Percentiles rank a stretch among this genome's conserved stretches.
Evolutionary conservation across 2,888 invertebrate genomes (phyloP).

Genomic region (Folsomia candida): DNA sequence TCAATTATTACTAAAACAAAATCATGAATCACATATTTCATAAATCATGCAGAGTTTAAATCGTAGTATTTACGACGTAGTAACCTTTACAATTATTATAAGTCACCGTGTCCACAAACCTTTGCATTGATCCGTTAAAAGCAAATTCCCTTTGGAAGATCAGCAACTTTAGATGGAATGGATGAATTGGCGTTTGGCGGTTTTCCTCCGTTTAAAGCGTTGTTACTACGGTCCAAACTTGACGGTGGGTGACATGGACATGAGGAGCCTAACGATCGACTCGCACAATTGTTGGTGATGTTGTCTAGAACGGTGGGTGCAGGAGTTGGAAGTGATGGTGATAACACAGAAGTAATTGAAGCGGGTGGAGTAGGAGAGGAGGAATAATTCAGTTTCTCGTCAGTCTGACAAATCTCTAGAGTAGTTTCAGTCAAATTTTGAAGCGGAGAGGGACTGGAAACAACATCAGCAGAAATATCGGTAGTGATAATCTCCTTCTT

Average conservation of each 20-base stretch:
- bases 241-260: background rate
- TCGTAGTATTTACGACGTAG: too few species aligned
- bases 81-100: too few species aligned
- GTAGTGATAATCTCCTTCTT: background rate
- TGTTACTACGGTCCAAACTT: too few species aligned
- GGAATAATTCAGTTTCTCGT: too few species aligned
- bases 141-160: background rate
- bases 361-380: too few species aligned
- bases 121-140: too few species aligned
- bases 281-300: conserved; percentile 25
- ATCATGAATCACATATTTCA: too few species aligned
- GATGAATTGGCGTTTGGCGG: background rate
- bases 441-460: too few species aligned
- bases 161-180: background rate
- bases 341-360: background rate
- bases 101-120: too few species aligned
- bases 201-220: background rate
- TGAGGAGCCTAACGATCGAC: background rate
- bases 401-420: background rate
- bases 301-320: conserved; percentile 8
- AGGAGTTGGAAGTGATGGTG: background rate
- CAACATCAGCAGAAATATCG: too few species aligned
- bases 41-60: too few species aligned
- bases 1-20: too few species aligned
- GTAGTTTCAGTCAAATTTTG: background rate